phyloP scores from a whole-genome alignment of 2,888 invertebrate genomes.

The Tipula helvola region DNA sequence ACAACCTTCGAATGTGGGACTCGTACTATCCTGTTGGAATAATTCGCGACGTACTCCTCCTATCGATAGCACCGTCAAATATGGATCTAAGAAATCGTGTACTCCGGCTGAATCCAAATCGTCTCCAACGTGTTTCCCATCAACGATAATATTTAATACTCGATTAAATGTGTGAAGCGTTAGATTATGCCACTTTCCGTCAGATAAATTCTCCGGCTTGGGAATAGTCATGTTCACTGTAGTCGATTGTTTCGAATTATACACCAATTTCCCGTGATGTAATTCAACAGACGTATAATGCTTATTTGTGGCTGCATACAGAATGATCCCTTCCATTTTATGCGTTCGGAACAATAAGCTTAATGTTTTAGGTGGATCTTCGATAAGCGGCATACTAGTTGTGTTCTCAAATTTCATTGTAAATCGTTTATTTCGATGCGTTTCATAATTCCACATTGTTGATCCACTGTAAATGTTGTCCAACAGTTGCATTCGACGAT shows the following conservation, averaged over 20 bases:
- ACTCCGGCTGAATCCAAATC: constrained; percentile 76
- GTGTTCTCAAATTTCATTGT: constrained; percentile 29
- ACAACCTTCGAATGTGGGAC: constrained; percentile 74
- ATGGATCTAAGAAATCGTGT: constrained; percentile 86
- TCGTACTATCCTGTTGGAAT: constrained; percentile 38
- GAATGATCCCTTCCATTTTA: constrained; percentile 63
- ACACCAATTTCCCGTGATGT: constrained; percentile 60
- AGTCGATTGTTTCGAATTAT: constrained; percentile 65
- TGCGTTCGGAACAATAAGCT: constrained; percentile 73
- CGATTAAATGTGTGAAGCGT: constrained; percentile 59
- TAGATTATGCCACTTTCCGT: constrained; percentile 84
- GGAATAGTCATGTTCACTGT: constrained; percentile 71
- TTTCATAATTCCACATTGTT: constrained; percentile 48
- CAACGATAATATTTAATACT: constrained; percentile 58
- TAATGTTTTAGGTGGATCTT: constrained; percentile 54
- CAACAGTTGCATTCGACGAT: constrained; percentile 73
- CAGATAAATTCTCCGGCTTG: constrained; percentile 48
- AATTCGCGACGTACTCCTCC: constrained; percentile 61
- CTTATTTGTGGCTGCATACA: constrained; percentile 76
- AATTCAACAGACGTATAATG: constrained; percentile 76
- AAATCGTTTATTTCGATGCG: constrained; percentile 30
- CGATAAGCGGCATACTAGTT: constrained; percentile 26
- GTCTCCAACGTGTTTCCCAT: constrained; percentile 60
- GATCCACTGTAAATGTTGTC: constrained; percentile 65
- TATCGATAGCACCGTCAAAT: constrained; percentile 64